phyloP scores from a whole-genome alignment of 2,113 vertebrate species.

The Heliornis fulica region DNA sequence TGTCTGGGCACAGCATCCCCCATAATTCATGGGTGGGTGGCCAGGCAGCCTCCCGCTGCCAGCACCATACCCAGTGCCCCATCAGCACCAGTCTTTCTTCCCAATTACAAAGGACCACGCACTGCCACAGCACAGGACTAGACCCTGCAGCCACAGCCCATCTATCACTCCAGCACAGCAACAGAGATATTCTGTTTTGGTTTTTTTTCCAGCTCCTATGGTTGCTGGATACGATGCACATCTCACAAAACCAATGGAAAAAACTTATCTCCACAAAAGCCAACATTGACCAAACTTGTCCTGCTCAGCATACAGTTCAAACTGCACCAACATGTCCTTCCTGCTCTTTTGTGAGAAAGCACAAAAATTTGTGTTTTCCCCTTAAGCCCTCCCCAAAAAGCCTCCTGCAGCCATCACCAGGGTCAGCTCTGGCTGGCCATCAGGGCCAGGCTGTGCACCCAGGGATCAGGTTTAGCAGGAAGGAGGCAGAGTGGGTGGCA shows the following conservation, averaged over 20 bases:
- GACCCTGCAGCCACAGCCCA: background rate
- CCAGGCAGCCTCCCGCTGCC: rapidly evolving
- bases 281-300: rapidly evolving
- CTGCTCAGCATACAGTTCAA: background rate
- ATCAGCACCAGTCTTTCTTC: background rate
- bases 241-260: rapidly evolving
- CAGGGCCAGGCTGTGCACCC: rapidly evolving
- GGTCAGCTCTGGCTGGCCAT: background rate
- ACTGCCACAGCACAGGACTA: rapidly evolving
- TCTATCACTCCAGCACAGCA: background rate
- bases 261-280: background rate
- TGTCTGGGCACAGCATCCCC: rapidly evolving
- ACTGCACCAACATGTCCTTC: rapidly evolving
- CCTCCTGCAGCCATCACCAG: rapidly evolving
- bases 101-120: background rate
- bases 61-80: rapidly evolving
- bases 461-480: conserved; percentile 5
- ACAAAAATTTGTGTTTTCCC: rapidly evolving
- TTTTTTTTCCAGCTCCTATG: too few species aligned
- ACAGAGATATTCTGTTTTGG: rapidly evolving
- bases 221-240: rapidly evolving
- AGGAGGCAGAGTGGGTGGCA: conserved; percentile 10
- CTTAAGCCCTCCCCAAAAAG: background rate
- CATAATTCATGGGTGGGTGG: rapidly evolving
- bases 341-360: rapidly evolving